phyloP scores from a whole-genome alignment of 2,113 vertebrate genomes.

The Gymnobelideus leadbeateri region DNA sequence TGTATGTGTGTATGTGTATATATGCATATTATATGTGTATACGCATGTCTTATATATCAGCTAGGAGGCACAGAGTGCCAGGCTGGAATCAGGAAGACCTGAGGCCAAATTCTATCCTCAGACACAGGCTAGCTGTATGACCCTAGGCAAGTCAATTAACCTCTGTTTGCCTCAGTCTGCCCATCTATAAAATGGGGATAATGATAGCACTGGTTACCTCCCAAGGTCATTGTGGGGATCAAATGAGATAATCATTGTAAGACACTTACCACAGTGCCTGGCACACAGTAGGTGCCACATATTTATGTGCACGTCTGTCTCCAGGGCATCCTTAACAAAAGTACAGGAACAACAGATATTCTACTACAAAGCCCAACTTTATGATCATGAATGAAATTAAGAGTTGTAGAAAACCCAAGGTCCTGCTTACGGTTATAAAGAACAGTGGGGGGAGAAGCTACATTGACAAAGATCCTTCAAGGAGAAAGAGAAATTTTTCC shows the following conservation, averaged over 20 bases:
- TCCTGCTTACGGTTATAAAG: background rate
- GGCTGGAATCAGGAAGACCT: background rate
- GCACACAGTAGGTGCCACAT: background rate
- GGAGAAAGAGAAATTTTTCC: background rate
- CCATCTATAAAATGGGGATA: background rate
- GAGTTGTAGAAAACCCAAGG: background rate
- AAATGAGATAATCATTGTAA: background rate
- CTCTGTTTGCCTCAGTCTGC: background rate
- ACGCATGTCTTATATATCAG: background rate
- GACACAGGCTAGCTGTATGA: background rate
- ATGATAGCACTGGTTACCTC: background rate
- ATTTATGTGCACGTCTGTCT: background rate
- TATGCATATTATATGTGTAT: background rate
- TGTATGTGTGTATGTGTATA: fast-evolving
- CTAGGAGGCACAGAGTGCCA: background rate
- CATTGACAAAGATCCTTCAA: background rate
- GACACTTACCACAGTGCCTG: background rate
- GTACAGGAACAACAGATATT: background rate
- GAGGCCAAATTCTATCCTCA: background rate
- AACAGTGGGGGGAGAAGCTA: background rate
- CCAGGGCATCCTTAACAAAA: background rate
- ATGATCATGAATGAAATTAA: background rate
- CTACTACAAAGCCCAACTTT: background rate
- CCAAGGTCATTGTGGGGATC: background rate
- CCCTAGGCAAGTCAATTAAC: background rate